Evolutionary conservation across 2,888 invertebrate genomes (phyloP), one percentile per base, ranked within the genome.

Genomic region (Drymonia ruficornis): DNA sequence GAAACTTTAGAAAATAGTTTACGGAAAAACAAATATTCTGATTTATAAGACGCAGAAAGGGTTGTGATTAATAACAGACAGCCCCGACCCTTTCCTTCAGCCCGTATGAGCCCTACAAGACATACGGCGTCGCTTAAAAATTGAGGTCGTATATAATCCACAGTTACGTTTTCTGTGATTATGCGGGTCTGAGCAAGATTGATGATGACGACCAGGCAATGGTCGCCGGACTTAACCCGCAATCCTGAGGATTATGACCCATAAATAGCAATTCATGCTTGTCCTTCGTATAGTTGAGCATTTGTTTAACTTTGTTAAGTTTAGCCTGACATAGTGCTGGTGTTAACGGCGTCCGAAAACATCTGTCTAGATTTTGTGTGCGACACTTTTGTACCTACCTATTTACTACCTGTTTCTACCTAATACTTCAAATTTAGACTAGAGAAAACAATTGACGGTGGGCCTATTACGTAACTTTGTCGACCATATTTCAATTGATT

Each of bases 181-280:
- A 90, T 87, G 78, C 85, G 87, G 87, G 85, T 74, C 80, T 88
- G 89, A 90, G 86, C 83, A 88, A 91, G 91, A 91, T 90, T 89
- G 91, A 91, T 90, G 89, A 82, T 75, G 74, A 65, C 73, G 68
- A 71, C 65, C 65, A 60, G 58, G 70, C 73, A 74, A 76, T 73
- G 76, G 70, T 73, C 54, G 71, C 67, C 78, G 75, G 81, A 82
- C 83, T 83, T 80, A 81, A 72, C 77, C 78, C 72, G 19, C 59
- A 58, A 84, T 81, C 86, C 85, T 48, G 18, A 44, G 84, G 88
- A 88, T 89, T 89, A 89, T 84, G 80, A 81, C 75, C 75, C 74
- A 81, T 83, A 84, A 86, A 87, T 83, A 83, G 83, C 83, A 74
- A 83, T 81, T 82, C 82, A 78, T 83, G 76, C 71, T 75, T 77